phyloP scores from a whole-genome alignment of 1,140 invertebrate species.

The Elymnias hypermnestra region DNA sequence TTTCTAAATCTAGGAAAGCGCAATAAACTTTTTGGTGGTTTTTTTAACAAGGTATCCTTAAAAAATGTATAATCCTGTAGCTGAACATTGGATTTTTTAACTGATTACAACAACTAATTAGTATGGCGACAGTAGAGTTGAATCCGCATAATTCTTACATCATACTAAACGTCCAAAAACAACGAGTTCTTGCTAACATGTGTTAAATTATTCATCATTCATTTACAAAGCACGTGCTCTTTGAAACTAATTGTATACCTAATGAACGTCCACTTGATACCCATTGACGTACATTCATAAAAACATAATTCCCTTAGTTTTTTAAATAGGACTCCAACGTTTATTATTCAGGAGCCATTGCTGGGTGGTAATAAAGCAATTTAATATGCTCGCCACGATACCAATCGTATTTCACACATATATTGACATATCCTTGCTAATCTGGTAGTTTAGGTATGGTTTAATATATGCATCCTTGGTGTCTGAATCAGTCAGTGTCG shows the following conservation, averaged over 20 bases:
- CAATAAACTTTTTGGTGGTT: too few relatives aligned
- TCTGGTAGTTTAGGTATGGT: constrained; percentile 25
- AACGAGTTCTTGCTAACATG: not conserved
- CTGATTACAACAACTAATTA: too few relatives aligned
- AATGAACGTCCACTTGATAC: not conserved
- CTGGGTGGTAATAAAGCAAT: constrained; percentile 22
- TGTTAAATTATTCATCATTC: constrained; percentile 2
- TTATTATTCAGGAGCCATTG: constrained; percentile 15
- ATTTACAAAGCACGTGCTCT: not conserved
- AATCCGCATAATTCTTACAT: not conserved
- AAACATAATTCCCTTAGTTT: constrained; percentile 3
- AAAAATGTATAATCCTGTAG: too few relatives aligned
- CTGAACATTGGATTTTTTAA: too few relatives aligned
- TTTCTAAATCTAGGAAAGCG: too few relatives aligned
- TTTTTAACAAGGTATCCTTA: too few relatives aligned
- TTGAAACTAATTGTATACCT: constrained; percentile 3
- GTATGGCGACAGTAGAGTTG: too few relatives aligned
- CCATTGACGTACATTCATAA: constrained; percentile 7
- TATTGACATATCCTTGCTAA: constrained; percentile 40
- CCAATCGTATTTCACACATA: constrained; percentile 29
- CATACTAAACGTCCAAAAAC: not conserved
- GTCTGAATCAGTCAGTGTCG: constrained; percentile 14
- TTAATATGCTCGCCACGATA: constrained; percentile 31
- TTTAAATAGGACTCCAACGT: constrained; percentile 9
- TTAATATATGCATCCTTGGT: constrained; percentile 37